Conservation (phyloP, 2,888 invertebrate genomes). For the Prenolepis imparis region DNA sequence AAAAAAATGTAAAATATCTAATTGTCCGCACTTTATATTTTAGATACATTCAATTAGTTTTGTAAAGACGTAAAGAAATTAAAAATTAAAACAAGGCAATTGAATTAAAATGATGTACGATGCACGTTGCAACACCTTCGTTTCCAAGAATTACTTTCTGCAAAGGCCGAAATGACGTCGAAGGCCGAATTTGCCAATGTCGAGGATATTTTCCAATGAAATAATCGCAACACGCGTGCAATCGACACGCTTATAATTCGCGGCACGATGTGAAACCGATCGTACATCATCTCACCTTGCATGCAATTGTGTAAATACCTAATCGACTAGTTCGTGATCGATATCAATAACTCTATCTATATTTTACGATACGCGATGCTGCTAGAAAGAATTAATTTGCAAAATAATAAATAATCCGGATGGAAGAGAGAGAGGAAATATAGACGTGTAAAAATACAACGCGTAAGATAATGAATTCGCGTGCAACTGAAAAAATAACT, state of each 20-base stretch:
- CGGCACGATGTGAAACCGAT: constrained; percentile 61
- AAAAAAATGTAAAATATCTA: not conserved
- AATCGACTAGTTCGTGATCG: constrained; percentile 29
- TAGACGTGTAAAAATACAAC: not conserved
- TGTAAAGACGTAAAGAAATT: not conserved
- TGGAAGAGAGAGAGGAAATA: not conserved
- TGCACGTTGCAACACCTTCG: constrained; percentile 46
- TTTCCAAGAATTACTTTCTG: constrained; percentile 53
- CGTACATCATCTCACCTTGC: constrained; percentile 52
- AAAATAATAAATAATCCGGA: not conserved
- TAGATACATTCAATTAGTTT: not conserved
- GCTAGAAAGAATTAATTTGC: not conserved
- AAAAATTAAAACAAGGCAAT: not conserved
- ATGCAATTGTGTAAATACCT: constrained; percentile 60
- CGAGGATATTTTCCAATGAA: constrained; percentile 69
- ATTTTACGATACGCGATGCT: not conserved
- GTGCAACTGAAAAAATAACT: constrained; percentile 10
- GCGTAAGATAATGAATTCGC: not conserved
- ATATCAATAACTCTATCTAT: not conserved
- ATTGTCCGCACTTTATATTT: not conserved
- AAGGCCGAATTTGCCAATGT: constrained; percentile 75
- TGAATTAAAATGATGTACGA: not conserved
- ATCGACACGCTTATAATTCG: constrained; percentile 55
- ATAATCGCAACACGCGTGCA: constrained; percentile 23
- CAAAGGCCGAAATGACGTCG: constrained; percentile 64